Evolutionary conservation across 64 coral and sea anemone genomes (phyloP), one percentile per base, ranked within the genome.

Genomic region (Astreopora myriophthalma): DNA sequence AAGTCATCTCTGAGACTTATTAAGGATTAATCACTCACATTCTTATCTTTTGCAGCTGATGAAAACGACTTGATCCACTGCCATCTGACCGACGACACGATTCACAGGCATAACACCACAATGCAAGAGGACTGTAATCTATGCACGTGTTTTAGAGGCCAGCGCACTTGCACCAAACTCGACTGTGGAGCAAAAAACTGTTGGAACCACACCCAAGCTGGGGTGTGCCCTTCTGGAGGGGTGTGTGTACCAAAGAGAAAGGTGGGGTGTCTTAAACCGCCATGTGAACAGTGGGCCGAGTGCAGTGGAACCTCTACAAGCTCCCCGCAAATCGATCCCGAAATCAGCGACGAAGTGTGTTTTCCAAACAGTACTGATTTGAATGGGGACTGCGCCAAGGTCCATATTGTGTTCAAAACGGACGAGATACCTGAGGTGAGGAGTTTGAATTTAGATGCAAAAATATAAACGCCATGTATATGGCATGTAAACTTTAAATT

Each of bases 161-260:
- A 46, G 14, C 79, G 83, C 3, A 80, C 60, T 4, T 97, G 95
- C 48, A 97, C 95, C 8, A 87, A 91, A 26, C 74, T 97, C 1
- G 95, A 79, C 16, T 97, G 95, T 87, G 92, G 95, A 60, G 91
- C 87, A 6, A 79, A 46, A 26, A 94, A 97, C 32, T 97, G 95
- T 33, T 72, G 69, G 16, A 84, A 92, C 48, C 32, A 38, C 4
- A 63, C 49, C 17, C 42, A 74, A 19, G 79, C 82, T 33, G 52
- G 79, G 24, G 22, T 11, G 10, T 92, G 90, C 34, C 52, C 75
- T 1, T 48, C 70, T 14, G 90, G 90, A 20, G 58, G 25, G 20
- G 71, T 66, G 17, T 97, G 95, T 48, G 89, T 86, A 51, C 87
- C 48, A 25, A 97, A 94, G 44, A 24, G 7, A 24, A 66, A 93